phyloP scores from a whole-genome alignment of 2,113 vertebrate species.

The Hassar affinis region DNA sequence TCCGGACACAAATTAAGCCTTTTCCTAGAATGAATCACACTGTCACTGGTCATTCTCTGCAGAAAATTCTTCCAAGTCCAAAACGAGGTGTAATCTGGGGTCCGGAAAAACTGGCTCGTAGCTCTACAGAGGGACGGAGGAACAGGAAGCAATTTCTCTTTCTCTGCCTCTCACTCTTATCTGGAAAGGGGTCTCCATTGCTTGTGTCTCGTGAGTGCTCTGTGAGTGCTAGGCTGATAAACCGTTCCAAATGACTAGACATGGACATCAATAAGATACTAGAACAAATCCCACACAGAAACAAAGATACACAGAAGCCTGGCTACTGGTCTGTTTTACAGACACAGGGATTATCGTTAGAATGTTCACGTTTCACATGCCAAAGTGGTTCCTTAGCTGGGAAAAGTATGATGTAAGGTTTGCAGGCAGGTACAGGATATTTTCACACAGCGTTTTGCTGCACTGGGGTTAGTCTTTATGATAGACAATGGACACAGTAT shows the following conservation, averaged over 20 bases:
- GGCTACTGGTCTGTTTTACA: slow-evolving; percentile 31
- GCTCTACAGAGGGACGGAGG: slow-evolving; percentile 3
- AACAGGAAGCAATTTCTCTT: slow-evolving; percentile 48
- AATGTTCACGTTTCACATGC: neutral
- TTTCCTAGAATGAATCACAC: slow-evolving; percentile 41
- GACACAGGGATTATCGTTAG: slow-evolving; percentile 10
- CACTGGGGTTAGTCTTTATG: neutral
- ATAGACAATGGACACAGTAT: neutral
- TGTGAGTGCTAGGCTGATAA: slow-evolving; percentile 51
- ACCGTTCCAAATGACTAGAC: slow-evolving; percentile 47
- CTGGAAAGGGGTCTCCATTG: slow-evolving; percentile 48
- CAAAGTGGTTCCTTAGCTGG: slow-evolving; percentile 12
- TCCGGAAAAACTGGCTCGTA: slow-evolving; percentile 24
- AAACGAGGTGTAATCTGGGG: slow-evolving; percentile 22
- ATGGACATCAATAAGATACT: slow-evolving; percentile 46
- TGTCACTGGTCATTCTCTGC: slow-evolving; percentile 37
- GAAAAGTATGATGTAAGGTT: slow-evolving; percentile 2
- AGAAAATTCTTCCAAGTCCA: slow-evolving; percentile 12
- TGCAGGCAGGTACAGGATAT: neutral
- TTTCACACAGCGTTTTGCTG: neutral
- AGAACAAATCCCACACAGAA: slow-evolving; percentile 41
- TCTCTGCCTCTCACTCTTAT: slow-evolving; percentile 47
- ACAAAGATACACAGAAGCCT: slow-evolving; percentile 34
- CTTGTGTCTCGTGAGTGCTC: slow-evolving; percentile 53
- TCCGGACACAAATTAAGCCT: slow-evolving; percentile 35